A percentile compares a stretch with the other conserved stretches of the same genome.
Conservation (phyloP, 2,797 vertebrate genomes). For the Chaunax sp. region DNA sequence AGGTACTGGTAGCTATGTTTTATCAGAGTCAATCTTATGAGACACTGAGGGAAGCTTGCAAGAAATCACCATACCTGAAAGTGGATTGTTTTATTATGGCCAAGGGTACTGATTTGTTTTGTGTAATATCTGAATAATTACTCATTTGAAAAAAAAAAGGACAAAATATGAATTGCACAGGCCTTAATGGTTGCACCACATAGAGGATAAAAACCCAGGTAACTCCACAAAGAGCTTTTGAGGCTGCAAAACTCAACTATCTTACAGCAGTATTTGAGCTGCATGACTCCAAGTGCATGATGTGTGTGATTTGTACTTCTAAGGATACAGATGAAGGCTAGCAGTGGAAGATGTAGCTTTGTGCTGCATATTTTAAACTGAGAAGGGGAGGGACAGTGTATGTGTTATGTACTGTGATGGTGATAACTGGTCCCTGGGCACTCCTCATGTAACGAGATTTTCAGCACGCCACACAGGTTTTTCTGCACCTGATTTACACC, state of each 20-base stretch:
- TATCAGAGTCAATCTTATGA: neutral
- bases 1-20: too few relatives aligned
- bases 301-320: slow-evolving; percentile 8
- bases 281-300: neutral
- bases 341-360: neutral
- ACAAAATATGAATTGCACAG: neutral
- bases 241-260: neutral
- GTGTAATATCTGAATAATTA: neutral
- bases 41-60: neutral
- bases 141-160: neutral
- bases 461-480: slow-evolving; percentile 23
- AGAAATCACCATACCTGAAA: neutral
- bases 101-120: neutral
- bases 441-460: slow-evolving; percentile 33
- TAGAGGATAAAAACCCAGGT: neutral
- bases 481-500: slow-evolving; percentile 58
- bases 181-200: neutral
- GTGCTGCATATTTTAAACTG: slow-evolving; percentile 7
- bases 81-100: neutral
- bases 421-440: slow-evolving; percentile 51
- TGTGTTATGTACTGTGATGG: too few relatives aligned
- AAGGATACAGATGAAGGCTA: neutral
- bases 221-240: neutral
- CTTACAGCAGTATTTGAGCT: neutral
- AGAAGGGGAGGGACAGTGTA: neutral